Evolutionary conservation across 2,113 vertebrate species (phyloP), one percentile per base, ranked within the genome.

Genomic region (Anhinga rufa): DNA sequence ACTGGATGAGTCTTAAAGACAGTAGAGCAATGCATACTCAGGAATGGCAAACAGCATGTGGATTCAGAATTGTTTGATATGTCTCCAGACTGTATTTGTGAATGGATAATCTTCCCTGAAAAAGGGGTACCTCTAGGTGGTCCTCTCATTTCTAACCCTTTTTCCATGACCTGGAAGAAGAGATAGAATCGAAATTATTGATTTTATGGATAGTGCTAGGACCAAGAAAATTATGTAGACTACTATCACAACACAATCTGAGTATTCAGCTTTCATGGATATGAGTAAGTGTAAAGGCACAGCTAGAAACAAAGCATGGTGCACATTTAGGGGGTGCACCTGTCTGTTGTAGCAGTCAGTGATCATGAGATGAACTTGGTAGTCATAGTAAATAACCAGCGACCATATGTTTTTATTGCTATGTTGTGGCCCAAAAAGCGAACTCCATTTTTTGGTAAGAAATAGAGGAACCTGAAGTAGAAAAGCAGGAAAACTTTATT

Each of bases 291-390:
- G 17, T 70, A 77, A 58, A 76, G 21, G 32, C 18, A 34, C 24
- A 64, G 17, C n/a, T 83, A 21, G 76, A 80, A 94, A 20, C 18
- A 75, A 72, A 88, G 32, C 44, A 22, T 26, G 51, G 44, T 66
- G 46, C 55, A 31, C 0, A 0, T 44, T 49, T 29, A 28, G 42
- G 17, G 48, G 7, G 7, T 68, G 19, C 36, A 32, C 9, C 7
- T 51, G 25, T 70, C 44, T 77, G 8, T 26, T 65, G 36, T 65
- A 24, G 20, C 31, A 55, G 25, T 68, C 34, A 14, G 25, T 46
- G 34, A 54, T 69, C 82, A 26, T 49, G 29, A 86, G 19, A 38
- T 90, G 6, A 93, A 40, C 17, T 52, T 85, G 21, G n/a, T 60
- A 61, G 65, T 70, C 46, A 4, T 5, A 70, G 34, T 51, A 88